phyloP scores from a whole-genome alignment of 2,888 invertebrate species.

The Diplolepis rosae region DNA sequence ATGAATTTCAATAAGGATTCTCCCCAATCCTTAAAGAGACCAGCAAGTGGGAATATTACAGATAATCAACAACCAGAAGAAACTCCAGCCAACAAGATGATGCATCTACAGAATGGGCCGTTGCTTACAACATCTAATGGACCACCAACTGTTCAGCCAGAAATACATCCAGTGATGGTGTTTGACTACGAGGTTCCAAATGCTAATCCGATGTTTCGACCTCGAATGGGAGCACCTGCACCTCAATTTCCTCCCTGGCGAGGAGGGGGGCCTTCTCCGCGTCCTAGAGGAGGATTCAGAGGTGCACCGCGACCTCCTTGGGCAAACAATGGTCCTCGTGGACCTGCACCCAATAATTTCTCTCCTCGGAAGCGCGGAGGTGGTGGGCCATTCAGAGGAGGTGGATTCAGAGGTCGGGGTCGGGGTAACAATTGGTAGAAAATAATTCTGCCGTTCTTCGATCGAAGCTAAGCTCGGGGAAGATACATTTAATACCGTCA shows the following conservation, averaged over 20 bases:
- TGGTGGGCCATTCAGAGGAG: conserved; percentile 67
- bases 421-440: conserved; percentile 70
- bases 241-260: conserved; percentile 69
- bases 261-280: conserved; percentile 69
- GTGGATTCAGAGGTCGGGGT: conserved; percentile 65
- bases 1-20: conserved; percentile 54
- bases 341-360: conserved; percentile 59
- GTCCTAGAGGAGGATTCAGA: conserved; percentile 71
- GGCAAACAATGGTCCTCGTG: conserved; percentile 70
- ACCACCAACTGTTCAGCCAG: conserved; percentile 50
- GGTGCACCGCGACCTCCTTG: conserved; percentile 71
- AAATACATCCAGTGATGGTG: conserved; percentile 53
- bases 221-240: conserved; percentile 47
- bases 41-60: conserved; percentile 54
- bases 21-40: conserved; percentile 56
- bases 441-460: conserved; percentile 56
- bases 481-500: background rate
- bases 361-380: conserved; percentile 67
- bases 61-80: conserved; percentile 49
- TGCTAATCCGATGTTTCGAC: conserved; percentile 55
- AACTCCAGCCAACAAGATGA: conserved; percentile 51
- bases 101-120: conserved; percentile 58
- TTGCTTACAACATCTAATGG: conserved; percentile 24
- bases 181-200: conserved; percentile 59
- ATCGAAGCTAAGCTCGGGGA: conserved; percentile 13